Evolutionary conservation across 2,113 vertebrate species (phyloP).

Genomic region (Hydropotes inermis): DNA sequence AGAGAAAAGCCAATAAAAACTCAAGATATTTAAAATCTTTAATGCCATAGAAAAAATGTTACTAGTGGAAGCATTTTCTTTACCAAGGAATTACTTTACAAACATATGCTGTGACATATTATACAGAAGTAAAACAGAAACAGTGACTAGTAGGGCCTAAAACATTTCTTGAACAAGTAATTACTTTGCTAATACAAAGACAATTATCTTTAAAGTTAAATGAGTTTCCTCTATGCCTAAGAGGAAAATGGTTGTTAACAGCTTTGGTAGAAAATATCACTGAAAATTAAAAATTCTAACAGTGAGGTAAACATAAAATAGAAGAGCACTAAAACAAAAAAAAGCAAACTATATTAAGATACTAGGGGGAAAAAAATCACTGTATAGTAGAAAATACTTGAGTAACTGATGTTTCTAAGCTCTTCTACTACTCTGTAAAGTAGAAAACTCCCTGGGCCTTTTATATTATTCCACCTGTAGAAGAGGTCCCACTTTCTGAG

Average conservation of each 20-base stretch:
- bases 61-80: neutral
- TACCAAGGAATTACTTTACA: neutral
- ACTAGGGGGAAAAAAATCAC: neutral
- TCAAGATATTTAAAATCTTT: neutral
- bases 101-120: neutral
- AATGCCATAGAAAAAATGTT: neutral
- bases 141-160: neutral
- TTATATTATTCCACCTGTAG: neutral
- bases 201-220: neutral
- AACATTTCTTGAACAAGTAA: slow-evolving; percentile 8
- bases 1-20: neutral
- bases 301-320: neutral
- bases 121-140: neutral
- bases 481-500: neutral
- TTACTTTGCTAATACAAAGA: slow-evolving; percentile 18
- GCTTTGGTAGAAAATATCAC: neutral
- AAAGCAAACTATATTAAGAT: neutral
- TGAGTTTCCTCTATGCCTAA: neutral
- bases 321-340: neutral
- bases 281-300: slow-evolving; percentile 27
- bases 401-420: neutral
- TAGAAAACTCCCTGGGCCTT: neutral
- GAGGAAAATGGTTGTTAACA: neutral
- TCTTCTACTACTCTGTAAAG: neutral
- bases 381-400: neutral